phyloP scores from a whole-genome alignment of 1,140 invertebrate genomes.

The Myzus persicae region DNA sequence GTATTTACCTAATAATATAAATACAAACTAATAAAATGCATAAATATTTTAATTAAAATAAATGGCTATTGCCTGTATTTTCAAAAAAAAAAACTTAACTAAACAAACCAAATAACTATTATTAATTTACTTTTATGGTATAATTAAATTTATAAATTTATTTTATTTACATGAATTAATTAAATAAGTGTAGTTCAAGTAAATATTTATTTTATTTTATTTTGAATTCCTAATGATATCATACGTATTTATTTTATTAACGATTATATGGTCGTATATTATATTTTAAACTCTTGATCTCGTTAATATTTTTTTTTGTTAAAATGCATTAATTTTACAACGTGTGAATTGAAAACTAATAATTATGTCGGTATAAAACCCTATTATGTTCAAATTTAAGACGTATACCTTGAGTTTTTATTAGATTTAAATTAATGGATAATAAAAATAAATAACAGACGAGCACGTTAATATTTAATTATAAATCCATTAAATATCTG shows the following conservation, averaged over 20 bases:
- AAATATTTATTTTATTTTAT: slow-evolving; percentile 16
- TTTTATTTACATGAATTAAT: slow-evolving; percentile 5
- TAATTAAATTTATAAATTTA: background rate
- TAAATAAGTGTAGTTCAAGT: background rate
- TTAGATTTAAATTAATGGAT: background rate
- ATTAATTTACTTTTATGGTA: background rate
- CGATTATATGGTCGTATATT: background rate
- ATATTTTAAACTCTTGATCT: background rate
- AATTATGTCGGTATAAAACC: background rate
- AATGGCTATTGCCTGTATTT: background rate
- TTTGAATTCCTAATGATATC: background rate
- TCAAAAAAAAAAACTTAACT: background rate
- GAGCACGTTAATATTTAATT: background rate
- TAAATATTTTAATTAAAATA: slow-evolving; percentile 22
- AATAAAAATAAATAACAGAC: background rate
- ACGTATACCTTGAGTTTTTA: too few relatives aligned
- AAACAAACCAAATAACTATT: slow-evolving; percentile 13
- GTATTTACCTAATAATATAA: slow-evolving; percentile 20
- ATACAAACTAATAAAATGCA: background rate
- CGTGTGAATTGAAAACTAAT: background rate
- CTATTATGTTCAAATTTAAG: background rate
- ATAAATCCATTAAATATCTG: background rate
- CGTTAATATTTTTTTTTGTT: background rate
- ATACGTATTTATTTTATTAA: background rate
- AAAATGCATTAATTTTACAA: background rate